Base-by-base conservation (phyloP, 2,888 invertebrate genomes). In the Lordiphosa andalusiaca region DNA sequence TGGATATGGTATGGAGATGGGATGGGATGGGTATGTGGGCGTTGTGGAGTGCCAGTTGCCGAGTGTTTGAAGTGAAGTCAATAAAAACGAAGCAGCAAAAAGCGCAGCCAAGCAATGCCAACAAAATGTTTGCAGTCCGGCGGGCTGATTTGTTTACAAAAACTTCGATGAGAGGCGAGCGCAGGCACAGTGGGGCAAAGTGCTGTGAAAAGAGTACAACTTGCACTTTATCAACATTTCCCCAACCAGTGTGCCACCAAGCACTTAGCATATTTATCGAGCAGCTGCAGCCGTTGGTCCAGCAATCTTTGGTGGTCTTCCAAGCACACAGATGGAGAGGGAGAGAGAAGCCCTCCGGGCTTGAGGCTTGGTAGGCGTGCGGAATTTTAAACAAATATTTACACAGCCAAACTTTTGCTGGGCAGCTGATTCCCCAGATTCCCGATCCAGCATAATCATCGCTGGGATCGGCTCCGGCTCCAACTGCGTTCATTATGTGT, bases 351-450 rank as follows among this genome's bases (percentile, higher is more conserved):
- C 49, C 59, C 59, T 53, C 51, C 49, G 41, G 59, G 57, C 48
- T 53, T 62, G 50, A 58, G 62, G 51, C 60, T 54, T 61, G 73
- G 72, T 69, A 65, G 57, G 61, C 84, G 56, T 73, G 74, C 69
- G 72, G 78, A 82, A 77, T 78, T 84, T 82, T 71, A 78, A 84
- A 64, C 75, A 81, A 81, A 81, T 81, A 81, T 81, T 81, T 81
- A 84, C 58, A 48, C 71, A 81, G 71, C 76, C 75, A 58, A 71
- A 70, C 65, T 62, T 67, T 68, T 62, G 53, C 61, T 67, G 67
- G 67, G 66, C 55, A 63, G 54, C 40, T 19, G 40, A 39, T 30
- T 41, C 35, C 35, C 6, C 7, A 46, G 33, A 41, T 30, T 50
- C 53, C 44, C 53, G 53, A 49, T 49, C 58, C 68, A 59, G 48